Conservation (phyloP, 2,113 vertebrate genomes). For the Oncorhynchus kisutch region DNA sequence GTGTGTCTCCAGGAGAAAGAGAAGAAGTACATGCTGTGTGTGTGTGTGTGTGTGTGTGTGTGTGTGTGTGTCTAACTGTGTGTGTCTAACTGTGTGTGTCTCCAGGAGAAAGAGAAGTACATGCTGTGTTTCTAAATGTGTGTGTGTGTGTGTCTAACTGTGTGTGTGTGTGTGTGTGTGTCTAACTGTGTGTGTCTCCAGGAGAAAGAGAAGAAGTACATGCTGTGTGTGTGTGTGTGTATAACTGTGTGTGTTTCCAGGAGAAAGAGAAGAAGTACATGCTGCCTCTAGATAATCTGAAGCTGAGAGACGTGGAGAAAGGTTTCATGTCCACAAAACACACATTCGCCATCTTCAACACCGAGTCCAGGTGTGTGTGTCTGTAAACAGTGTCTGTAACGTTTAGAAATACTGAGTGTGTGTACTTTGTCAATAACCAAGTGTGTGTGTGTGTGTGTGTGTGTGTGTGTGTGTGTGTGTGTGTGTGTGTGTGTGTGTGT, state of each 20-base stretch:
- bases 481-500: slow-evolving; percentile 51
- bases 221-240: slow-evolving; percentile 6
- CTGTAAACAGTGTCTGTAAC: not conserved
- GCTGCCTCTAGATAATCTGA: slow-evolving; percentile 93
- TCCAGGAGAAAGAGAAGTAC: too few species aligned
- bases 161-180: not conserved
- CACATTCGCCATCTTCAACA: slow-evolving; percentile 95
- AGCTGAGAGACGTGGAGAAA: slow-evolving; percentile 91
- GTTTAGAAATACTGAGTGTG: too few species aligned
- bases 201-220: slow-evolving; percentile 99
- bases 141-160: too few species aligned
- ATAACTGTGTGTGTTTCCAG: slow-evolving; percentile 53
- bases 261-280: slow-evolving; percentile 99
- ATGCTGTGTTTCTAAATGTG: too few species aligned
- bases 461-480: slow-evolving; percentile 62
- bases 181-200: slow-evolving; percentile 31
- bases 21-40: too few species aligned
- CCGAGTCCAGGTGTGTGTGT: slow-evolving; percentile 83
- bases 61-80: too few species aligned
- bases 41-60: too few species aligned
- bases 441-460: slow-evolving; percentile 51
- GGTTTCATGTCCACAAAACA: slow-evolving; percentile 98
- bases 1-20: too few species aligned
- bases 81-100: too few species aligned
- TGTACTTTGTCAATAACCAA: slow-evolving; percentile 48